A percentile compares a stretch with the other conserved stretches of the same genome.
Evolutionary conservation across 92 coral and sea anemone species (phyloP).

Genomic region (Galaxea fascicularis): DNA sequence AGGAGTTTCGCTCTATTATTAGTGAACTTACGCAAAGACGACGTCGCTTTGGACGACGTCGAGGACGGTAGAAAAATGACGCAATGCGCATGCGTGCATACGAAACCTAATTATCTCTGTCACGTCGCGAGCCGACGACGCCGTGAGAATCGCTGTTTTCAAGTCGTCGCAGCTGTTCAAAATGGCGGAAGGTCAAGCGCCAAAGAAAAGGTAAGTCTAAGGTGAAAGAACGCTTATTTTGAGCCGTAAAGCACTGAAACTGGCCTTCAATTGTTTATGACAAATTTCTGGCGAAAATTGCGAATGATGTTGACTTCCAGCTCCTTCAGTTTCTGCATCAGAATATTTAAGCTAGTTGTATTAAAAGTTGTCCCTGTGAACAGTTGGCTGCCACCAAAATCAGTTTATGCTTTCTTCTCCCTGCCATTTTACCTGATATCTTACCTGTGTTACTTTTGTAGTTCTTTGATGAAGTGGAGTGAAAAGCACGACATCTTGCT

Average conservation of each 20-base stretch:
- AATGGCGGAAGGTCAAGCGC: too few relatives aligned
- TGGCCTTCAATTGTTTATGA: slow-evolving; percentile 48
- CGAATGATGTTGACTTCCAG: slow-evolving; percentile 52
- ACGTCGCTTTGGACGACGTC: slow-evolving; percentile 22
- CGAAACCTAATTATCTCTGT: slow-evolving; percentile 40
- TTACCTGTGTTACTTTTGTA: slow-evolving; percentile 43
- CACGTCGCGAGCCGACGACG: slow-evolving; percentile 59
- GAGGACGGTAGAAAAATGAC: not conserved
- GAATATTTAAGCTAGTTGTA: slow-evolving; percentile 14
- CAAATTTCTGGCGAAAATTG: slow-evolving; percentile 47
- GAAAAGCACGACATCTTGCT: slow-evolving; percentile 58
- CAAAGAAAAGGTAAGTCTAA: too few relatives aligned
- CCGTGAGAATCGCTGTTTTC: slow-evolving; percentile 40
- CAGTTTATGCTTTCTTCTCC: slow-evolving; percentile 19
- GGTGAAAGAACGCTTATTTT: slow-evolving; percentile 11
- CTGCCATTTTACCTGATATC: slow-evolving; percentile 15
- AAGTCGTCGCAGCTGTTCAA: too few relatives aligned
- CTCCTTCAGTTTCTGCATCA: slow-evolving; percentile 56
- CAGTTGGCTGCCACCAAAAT: slow-evolving; percentile 27
- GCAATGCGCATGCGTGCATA: slow-evolving; percentile 33
- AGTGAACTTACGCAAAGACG: slow-evolving; percentile 35
- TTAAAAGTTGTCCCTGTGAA: slow-evolving; percentile 32
- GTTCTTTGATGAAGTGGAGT: slow-evolving; percentile 62
- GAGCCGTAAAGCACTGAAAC: slow-evolving; percentile 36
- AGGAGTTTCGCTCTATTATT: too few relatives aligned